Percentiles rank a stretch among this genome's conserved stretches.
Conservation (phyloP, 2,113 vertebrate genomes). For the Narcine bancroftii region DNA sequence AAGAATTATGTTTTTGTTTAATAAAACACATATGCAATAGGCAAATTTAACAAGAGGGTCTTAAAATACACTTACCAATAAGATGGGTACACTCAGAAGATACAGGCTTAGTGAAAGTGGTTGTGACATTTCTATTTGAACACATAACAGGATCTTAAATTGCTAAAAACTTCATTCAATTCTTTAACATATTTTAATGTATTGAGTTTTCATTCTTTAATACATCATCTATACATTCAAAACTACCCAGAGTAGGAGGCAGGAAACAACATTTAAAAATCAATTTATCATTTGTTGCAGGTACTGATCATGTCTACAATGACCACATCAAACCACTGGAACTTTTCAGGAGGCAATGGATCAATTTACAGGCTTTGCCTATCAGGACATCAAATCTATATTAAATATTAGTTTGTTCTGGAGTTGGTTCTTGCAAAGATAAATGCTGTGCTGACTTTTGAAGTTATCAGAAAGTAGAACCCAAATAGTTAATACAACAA, state of each 20-base stretch:
- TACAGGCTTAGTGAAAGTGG: not conserved
- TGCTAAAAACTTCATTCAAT: not conserved
- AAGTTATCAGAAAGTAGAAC: not conserved
- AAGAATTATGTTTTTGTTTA: not conserved
- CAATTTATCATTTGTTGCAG: not conserved
- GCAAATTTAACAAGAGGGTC: not conserved
- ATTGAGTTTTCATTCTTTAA: not conserved
- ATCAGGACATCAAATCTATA: not conserved
- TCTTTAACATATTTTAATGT: not conserved
- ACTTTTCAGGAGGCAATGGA: not conserved
- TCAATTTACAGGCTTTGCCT: not conserved
- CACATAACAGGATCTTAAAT: not conserved
- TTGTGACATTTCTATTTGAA: not conserved
- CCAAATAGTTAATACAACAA: not conserved
- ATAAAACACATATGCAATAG: not conserved
- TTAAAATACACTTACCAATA: constrained; percentile 4
- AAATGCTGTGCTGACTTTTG: not conserved
- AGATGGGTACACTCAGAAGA: not conserved
- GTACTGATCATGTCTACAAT: not conserved
- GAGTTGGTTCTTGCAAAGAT: not conserved
- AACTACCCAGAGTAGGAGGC: not conserved
- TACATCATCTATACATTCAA: not conserved
- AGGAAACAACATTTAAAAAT: not conserved
- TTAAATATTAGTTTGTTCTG: not conserved
- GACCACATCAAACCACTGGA: not conserved